Evolutionary conservation across 2,888 invertebrate genomes (phyloP), one percentile per base, ranked within the genome.

Genomic region (Zhuqinia jingwanae): DNA sequence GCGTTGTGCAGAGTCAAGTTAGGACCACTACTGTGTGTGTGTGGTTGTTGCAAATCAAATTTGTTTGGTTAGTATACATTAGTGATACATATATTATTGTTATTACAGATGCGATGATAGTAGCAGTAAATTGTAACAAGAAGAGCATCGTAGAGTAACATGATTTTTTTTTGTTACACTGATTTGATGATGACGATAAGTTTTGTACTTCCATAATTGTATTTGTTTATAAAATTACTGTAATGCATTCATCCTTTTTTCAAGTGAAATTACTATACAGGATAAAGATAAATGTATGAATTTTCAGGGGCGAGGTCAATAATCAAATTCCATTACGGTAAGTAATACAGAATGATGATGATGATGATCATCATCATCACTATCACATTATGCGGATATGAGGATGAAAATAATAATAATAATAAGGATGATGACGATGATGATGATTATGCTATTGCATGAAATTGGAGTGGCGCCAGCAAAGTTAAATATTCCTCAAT

Each of bases 391-490:
- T 79, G 50, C 79, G 65, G 58, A 60, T 60, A 22, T 68, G 53
- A 83, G 65, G 42, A 56, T 63, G n/a, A 36, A n/a, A n/a, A n/a
- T n/a, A n/a, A n/a, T n/a, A n/a, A n/a, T n/a, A n/a, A n/a, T n/a
- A n/a, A n/a, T n/a, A n/a, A n/a, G n/a, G n/a, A n/a, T n/a, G n/a
- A n/a, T n/a, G n/a, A n/a, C n/a, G n/a, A 42, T 11, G 42, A 42
- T 1, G 53, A 75, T 60, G 68, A 42, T 84, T 77, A 85, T 85
- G 85, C 78, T 85, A 77, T 78, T 78, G 85, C 78, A 79, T 78
- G 73, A 85, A 85, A 85, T 85, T 85, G 85, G 85, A 85, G 85
- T 85, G 85, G 85, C 85, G 85, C 85, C 85, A 85, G 79, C 11
- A 17, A 85, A 85, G 77, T 77, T 78, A 79, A 79, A 85, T 60